These are phyloP conservation scores for Acanthisitta chloris DNA, from an alignment of 2,113 vertebrate species.

Conservation along the genomic window DNA sequence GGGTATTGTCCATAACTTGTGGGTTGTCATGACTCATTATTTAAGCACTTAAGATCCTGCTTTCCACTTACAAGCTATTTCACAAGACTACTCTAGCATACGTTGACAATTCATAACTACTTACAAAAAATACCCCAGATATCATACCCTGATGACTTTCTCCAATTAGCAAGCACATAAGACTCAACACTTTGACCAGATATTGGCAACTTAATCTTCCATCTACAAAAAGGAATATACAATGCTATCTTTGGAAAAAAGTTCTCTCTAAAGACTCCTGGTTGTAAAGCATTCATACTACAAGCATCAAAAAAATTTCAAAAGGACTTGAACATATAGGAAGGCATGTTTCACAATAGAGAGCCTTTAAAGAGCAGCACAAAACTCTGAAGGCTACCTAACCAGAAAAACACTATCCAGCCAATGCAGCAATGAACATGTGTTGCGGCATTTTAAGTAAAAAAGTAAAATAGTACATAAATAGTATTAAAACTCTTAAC, in stretches of 20 bases:
- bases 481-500: background rate
- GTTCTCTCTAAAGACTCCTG: background rate
- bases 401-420: background rate
- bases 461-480: background rate
- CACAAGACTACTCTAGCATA: background rate
- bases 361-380: background rate
- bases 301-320: background rate
- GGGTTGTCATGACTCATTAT: background rate
- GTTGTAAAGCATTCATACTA: background rate
- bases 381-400: background rate
- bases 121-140: fast-evolving
- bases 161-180: background rate
- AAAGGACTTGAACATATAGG: background rate
- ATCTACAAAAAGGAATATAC: background rate
- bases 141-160: background rate
- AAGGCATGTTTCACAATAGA: background rate
- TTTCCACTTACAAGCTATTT: background rate
- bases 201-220: background rate
- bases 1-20: background rate
- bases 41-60: background rate
- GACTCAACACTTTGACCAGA: background rate
- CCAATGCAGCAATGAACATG: background rate
- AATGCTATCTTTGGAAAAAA: background rate
- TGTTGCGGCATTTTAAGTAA: background rate
- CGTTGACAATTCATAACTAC: background rate